Evolutionary conservation across 2,888 invertebrate genomes (phyloP).

Genomic region (Drosophila suboccidentalis): DNA sequence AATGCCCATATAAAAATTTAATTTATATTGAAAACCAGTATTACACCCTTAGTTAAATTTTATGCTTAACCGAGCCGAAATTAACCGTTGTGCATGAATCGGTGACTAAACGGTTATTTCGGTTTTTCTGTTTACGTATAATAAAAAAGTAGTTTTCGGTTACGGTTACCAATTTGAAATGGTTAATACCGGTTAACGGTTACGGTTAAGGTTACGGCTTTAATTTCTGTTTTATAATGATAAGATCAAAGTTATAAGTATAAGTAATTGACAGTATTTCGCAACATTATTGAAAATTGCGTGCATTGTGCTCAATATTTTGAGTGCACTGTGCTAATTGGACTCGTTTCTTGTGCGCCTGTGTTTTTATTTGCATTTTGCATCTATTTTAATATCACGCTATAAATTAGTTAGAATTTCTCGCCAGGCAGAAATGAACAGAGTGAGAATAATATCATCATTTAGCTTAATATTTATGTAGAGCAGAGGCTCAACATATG

Average conservation of each 20-base stretch:
- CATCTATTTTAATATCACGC: slow-evolving; percentile 47
- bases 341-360: background rate
- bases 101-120: too few relatives aligned
- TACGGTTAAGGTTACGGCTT: too few relatives aligned
- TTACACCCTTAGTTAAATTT: too few relatives aligned
- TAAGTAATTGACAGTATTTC: slow-evolving; percentile 21
- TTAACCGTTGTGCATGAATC: too few relatives aligned
- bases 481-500: background rate
- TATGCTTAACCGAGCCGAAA: too few relatives aligned
- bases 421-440: slow-evolving; percentile 4
- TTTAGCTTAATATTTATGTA: background rate
- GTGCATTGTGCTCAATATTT: slow-evolving; percentile 26
- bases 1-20: too few relatives aligned
- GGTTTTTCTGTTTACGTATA: too few relatives aligned
- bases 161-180: too few relatives aligned
- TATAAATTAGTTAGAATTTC: slow-evolving; percentile 26
- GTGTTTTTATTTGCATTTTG: slow-evolving; percentile 24
- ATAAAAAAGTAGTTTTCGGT: too few relatives aligned
- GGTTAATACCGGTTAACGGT: too few relatives aligned
- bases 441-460: background rate
- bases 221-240: too few relatives aligned
- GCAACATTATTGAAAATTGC: slow-evolving; percentile 5
- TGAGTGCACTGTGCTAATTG: slow-evolving; percentile 17
- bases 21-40: too few relatives aligned
- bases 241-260: background rate